These are phyloP conservation scores for Stratiomys singularior DNA, from an alignment of 2,888 invertebrate genomes.

Conservation along the genomic window DNA sequence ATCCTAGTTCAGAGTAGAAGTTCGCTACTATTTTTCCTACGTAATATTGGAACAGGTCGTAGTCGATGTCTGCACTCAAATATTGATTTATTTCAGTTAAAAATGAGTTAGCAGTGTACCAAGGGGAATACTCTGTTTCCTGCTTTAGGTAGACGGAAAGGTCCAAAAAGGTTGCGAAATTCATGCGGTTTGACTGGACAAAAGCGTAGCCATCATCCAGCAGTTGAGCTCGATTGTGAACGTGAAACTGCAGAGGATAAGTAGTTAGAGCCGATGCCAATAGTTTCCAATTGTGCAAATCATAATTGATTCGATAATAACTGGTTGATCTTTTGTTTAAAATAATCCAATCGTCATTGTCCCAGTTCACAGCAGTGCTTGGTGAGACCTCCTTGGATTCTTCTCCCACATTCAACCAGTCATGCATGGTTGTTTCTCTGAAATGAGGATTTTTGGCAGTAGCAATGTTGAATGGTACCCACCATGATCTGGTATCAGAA, in stretches of 20 bases:
- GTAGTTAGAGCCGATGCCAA: constrained; percentile 66
- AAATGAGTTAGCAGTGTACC: constrained; percentile 57
- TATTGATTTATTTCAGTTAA: constrained; percentile 7
- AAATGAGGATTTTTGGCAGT: constrained; percentile 42
- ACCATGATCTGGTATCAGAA: constrained; percentile 40
- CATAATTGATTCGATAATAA: constrained; percentile 74
- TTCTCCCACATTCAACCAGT: constrained; percentile 37
- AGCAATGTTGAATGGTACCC: constrained; percentile 50
- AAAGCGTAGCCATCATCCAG: constrained; percentile 80
- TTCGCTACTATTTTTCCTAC: constrained; percentile 50
- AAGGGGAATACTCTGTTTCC: constrained; percentile 62
- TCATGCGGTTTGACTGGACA: constrained; percentile 56
- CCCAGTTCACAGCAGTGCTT: neutral
- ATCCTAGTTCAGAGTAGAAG: constrained; percentile 38
- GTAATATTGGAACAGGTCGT: constrained; percentile 57
- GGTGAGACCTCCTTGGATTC: constrained; percentile 1
- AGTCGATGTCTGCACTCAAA: constrained; percentile 54
- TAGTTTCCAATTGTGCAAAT: constrained; percentile 70
- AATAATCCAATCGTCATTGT: constrained; percentile 64
- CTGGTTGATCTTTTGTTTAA: constrained; percentile 67
- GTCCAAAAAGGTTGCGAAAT: constrained; percentile 56
- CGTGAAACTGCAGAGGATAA: constrained; percentile 68
- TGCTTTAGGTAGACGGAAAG: constrained; percentile 59
- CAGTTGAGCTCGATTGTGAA: constrained; percentile 81
- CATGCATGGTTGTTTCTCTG: constrained; percentile 17